These are phyloP conservation scores for Caracal caracal DNA, from an alignment of 2,113 vertebrate genomes.

Conservation along the genomic window DNA sequence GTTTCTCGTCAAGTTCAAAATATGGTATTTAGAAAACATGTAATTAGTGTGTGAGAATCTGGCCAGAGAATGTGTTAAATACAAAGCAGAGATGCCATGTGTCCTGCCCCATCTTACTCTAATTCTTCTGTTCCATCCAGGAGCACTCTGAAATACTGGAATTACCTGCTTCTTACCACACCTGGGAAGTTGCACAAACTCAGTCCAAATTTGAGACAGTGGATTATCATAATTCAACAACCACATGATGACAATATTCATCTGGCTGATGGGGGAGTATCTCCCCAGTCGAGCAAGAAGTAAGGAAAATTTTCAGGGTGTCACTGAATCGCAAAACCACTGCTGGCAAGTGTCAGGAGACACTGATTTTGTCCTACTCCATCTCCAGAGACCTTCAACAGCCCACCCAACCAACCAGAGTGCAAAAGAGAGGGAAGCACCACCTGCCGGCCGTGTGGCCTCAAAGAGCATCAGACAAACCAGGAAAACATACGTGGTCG, in stretches of 20 bases:
- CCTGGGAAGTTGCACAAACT: background rate
- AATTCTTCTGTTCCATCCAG: background rate
- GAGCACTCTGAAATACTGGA: background rate
- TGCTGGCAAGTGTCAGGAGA: background rate
- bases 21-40: background rate
- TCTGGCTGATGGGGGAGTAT: background rate
- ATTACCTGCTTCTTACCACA: background rate
- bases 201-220: background rate
- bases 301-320: background rate
- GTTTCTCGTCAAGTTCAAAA: background rate
- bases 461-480: background rate
- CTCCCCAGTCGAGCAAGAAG: background rate
- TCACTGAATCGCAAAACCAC: background rate
- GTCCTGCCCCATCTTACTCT: background rate
- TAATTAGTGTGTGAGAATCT: background rate
- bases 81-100: background rate
- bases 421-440: background rate
- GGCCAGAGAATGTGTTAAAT: background rate
- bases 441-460: background rate
- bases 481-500: accelerated
- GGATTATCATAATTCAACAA: background rate
- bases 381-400: background rate
- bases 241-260: background rate
- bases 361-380: background rate
- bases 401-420: background rate